These are phyloP conservation scores for Eriocheir sinensis DNA, from an alignment of 1,140 invertebrate genomes.

Conservation along the genomic window DNA sequence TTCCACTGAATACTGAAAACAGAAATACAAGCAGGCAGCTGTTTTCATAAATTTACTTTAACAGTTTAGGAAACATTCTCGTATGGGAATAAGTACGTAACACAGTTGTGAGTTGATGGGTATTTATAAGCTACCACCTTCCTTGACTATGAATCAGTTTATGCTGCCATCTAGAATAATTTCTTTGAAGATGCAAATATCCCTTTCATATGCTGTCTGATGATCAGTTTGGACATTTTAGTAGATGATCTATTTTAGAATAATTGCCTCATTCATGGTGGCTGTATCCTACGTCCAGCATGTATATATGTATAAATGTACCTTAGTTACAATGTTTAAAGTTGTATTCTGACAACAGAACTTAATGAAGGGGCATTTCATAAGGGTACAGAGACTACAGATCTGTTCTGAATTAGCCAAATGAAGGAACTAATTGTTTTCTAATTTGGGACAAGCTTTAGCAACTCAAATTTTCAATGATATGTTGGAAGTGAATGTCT, in stretches of 20 bases:
- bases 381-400: not conserved
- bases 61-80: no score
- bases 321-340: not conserved
- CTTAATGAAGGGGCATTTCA: not conserved
- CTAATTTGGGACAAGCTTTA: no score
- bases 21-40: no score
- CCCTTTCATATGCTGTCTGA: not conserved
- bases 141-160: no score
- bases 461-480: no score
- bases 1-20: not conserved
- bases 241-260: not conserved
- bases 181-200: no score
- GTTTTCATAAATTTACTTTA: no score
- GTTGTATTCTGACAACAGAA: not conserved
- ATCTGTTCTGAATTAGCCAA: not conserved
- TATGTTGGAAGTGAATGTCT: no score
- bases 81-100: no score
- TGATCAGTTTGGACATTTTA: not conserved
- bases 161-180: no score
- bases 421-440: not conserved
- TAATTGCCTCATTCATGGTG: not conserved
- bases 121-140: no score
- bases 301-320: conserved; percentile 11
- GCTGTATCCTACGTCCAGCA: not conserved
- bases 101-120: no score